A percentile compares a stretch with the other conserved stretches of the same genome.
phyloP scores from a whole-genome alignment of 2,888 invertebrate species.

The Parnassius glacialis region DNA sequence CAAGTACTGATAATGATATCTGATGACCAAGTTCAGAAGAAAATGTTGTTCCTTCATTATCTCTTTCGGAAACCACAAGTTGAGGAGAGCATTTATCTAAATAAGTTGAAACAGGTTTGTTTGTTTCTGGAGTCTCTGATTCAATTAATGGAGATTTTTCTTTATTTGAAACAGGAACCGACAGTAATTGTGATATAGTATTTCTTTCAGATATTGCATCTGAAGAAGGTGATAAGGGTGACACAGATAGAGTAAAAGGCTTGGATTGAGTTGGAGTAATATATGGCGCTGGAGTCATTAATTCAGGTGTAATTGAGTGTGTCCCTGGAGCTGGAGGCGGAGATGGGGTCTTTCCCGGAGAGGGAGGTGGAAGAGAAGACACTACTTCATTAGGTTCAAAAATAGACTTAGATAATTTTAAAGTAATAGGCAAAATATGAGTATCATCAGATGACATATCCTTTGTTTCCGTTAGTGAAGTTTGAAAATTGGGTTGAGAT shows the following conservation, averaged over 20 bases:
- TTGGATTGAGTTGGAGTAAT: conserved; percentile 33
- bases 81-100: conserved; percentile 36
- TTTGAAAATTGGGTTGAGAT: conserved; percentile 5
- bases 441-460: conserved; percentile 1
- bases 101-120: conserved; percentile 45
- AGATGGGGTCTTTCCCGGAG: conserved; percentile 54
- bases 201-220: conserved; percentile 3
- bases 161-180: not conserved
- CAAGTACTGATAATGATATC: conserved; percentile 56
- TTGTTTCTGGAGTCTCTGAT: conserved; percentile 3
- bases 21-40: not conserved
- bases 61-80: too few relatives aligned
- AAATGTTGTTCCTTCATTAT: too few relatives aligned
- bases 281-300: conserved; percentile 32
- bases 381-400: conserved; percentile 23
- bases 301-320: conserved; percentile 38
- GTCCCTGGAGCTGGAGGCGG: conserved; percentile 57
- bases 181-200: not conserved
- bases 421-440: conserved; percentile 5
- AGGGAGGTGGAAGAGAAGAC: conserved; percentile 52
- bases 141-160: not conserved
- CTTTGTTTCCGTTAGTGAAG: not conserved
- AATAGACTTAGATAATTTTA: conserved; percentile 3
- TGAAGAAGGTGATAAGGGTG: not conserved
- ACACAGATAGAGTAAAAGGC: conserved; percentile 1